phyloP scores from a whole-genome alignment of 2,888 invertebrate species.

The Patella ulyssiponensis region DNA sequence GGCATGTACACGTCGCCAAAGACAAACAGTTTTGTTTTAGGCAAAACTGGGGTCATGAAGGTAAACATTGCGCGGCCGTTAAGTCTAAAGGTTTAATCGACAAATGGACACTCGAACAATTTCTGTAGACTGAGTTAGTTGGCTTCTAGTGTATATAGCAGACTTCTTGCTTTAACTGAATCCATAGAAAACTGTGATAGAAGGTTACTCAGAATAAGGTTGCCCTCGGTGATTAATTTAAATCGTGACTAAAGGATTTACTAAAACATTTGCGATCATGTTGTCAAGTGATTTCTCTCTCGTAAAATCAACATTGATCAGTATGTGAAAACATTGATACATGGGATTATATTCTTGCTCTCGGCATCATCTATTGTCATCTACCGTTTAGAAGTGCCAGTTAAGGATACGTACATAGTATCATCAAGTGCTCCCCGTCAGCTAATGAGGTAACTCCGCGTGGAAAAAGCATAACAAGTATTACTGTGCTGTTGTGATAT shows the following conservation, averaged over 20 bases:
- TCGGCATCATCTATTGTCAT: too few species aligned
- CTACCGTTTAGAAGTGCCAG: too few species aligned
- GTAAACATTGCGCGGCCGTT: background rate
- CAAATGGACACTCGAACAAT: background rate
- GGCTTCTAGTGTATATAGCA: too few species aligned
- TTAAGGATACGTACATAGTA: too few species aligned
- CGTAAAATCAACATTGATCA: conserved; percentile 3
- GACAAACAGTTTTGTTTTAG: conserved; percentile 5
- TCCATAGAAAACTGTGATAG: too few species aligned
- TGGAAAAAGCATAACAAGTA: too few species aligned
- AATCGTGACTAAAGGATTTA: conserved; percentile 11
- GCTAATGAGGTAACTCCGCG: too few species aligned
- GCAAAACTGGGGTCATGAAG: background rate
- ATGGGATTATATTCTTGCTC: too few species aligned
- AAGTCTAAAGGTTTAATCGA: background rate
- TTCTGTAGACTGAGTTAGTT: background rate
- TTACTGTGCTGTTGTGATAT: too few species aligned
- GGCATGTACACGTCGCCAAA: conserved; percentile 3
- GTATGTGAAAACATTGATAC: background rate
- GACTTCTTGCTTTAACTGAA: too few species aligned
- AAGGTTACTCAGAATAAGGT: background rate
- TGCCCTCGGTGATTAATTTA: background rate
- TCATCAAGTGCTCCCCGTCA: too few species aligned
- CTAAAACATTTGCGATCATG: conserved; percentile 9
- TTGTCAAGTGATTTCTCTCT: conserved; percentile 9